Evolutionary conservation across 2,113 vertebrate species (phyloP).

Genomic region (Sitta europaea): DNA sequence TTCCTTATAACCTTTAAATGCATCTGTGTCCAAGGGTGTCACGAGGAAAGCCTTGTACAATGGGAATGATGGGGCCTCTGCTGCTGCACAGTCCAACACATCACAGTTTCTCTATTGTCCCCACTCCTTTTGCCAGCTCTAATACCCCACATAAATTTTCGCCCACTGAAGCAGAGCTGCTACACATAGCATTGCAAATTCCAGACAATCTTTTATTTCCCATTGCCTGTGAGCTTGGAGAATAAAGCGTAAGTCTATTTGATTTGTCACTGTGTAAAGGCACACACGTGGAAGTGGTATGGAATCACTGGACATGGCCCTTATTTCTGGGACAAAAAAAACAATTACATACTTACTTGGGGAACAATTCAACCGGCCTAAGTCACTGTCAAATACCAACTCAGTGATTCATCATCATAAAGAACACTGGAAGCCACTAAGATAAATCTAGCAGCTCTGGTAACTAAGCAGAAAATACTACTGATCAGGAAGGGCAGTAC

Average conservation of each 20-base stretch:
- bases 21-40: neutral
- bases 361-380: neutral
- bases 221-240: neutral
- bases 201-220: slow-evolving; percentile 7
- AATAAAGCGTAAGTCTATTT: neutral
- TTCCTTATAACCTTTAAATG: neutral
- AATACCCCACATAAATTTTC: slow-evolving; percentile 36
- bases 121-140: neutral
- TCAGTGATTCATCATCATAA: neutral
- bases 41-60: neutral
- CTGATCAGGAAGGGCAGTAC: neutral
- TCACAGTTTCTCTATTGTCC: neutral
- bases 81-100: neutral
- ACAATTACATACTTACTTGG: neutral
- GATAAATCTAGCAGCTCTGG: neutral
- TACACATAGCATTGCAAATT: slow-evolving; percentile 49
- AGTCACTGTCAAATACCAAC: neutral
- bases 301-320: neutral
- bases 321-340: neutral
- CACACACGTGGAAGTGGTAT: neutral
- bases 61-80: neutral
- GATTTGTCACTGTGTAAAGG: neutral
- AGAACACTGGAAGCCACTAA: neutral
- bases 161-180: slow-evolving; percentile 42
- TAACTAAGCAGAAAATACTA: neutral